Evolutionary conservation across 2,113 vertebrate genomes (phyloP), one percentile per base, ranked within the genome.

Genomic region (Alethe castanea): DNA sequence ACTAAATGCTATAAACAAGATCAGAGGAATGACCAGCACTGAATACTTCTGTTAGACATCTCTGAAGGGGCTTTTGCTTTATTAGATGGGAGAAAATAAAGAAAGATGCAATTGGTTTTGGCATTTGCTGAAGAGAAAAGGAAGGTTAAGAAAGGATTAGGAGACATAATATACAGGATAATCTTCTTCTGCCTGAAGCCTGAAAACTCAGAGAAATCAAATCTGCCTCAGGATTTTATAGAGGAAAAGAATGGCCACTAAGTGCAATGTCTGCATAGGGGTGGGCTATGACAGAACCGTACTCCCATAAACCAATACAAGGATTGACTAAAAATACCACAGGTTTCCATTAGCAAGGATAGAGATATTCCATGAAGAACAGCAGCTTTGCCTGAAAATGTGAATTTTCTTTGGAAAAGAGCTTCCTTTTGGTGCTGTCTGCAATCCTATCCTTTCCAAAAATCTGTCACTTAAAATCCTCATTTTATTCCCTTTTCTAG

Each of bases 391-490:
- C 19, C 33, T 78, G 44, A 88, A 90, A 94, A 85, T 0, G 4
- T 44, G 33, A 74, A 67, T 84, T 93, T 92, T 86, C 56, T 86
- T 93, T 92, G 76, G 65, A 91, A 92, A 86, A 56, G 24, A 64
- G 4, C 40, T 92, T 90, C 60, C 19, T 77, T 90, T 74, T 67
- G 14, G 7, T 61, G 59, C 44, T 48, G 19, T 29, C 50, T 93
- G 35, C 26, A 84, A 61, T 17, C 23, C 6, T 56, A 6, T 86
- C 42, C 47, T 71, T 61, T 89, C 73, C 86, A 92, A 88, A 91
- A 72, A 59, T 8, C 12, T 69, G 57, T 89, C 29, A 67, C 18
- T 77, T 79, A 35, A 81, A 83, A 62, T 91, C n/a, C 12, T 84
- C 40, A 61, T 85, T 79, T 93, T 36, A 88, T 86, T 93, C 35